Evolutionary conservation across 2,797 vertebrate species (phyloP), one percentile per base, ranked within the genome.

Genomic region (Rhinichthys osculus): DNA sequence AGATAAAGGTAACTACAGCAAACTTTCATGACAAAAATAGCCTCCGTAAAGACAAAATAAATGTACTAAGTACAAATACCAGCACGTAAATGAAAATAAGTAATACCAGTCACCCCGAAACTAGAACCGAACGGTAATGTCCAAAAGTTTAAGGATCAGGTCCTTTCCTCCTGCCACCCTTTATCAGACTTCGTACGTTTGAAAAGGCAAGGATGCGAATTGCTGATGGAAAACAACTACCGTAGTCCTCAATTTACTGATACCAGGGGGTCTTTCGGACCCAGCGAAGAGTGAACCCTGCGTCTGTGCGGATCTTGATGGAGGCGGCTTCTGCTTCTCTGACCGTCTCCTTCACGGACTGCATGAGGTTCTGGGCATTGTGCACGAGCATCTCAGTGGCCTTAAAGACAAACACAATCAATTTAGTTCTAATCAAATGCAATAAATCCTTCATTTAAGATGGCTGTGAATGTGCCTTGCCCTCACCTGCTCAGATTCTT

Each of bases 191-290:
- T 83, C n/a, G 44, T 19, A 70, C 44, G 30, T 84, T 85, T 52
- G 54, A 87, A 85, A 86, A 83, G 73, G 66, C 73, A 71, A 67
- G 9, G 47, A 62, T 74, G 62, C 79, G 8, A 59, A 67, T 57
- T 70, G 66, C 42, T 66, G 10, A 71, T 33, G 0, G 64, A 76
- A 74, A 76, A 62, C 21, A 78, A 30, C 38, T 52, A 38, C 38
- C 38, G 38, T 38, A 73, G 50, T 81, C 70, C 79, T 82, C 74
- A 14, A 33, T 82, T 96, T 96, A 99, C 93, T 99, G 98, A 94
- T 99, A 99, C 98, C 98, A 99, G 1, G 98, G 98, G 86, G 98
- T 99, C 93, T 99, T 99, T 90, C 98, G 96, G 85, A 98, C 98
- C 98, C 98, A 99, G 91, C 98, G 98, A 59, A 99, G 96, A 78